phyloP scores from a whole-genome alignment of 2,797 vertebrate genomes.

The Meda fulgida region DNA sequence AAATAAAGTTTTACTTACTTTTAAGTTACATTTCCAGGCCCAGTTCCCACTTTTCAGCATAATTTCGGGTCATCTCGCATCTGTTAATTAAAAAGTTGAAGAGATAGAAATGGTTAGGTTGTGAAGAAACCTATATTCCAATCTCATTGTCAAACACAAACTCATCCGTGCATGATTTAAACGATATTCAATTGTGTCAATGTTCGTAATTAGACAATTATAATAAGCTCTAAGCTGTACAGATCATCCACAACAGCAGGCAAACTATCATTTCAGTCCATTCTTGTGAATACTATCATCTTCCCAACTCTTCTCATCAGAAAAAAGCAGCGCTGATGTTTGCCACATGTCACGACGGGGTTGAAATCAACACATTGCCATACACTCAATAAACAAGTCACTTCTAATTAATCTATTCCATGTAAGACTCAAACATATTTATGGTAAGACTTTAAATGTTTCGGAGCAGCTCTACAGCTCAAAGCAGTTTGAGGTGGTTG shows the following conservation, averaged over 20 bases:
- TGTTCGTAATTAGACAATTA: neutral
- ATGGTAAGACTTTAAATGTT: constrained; percentile 54
- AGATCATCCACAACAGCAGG: neutral
- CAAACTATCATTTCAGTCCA: neutral
- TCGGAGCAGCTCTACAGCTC: constrained; percentile 1
- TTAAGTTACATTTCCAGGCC: neutral
- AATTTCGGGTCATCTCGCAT: neutral
- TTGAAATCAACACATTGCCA: constrained; percentile 61
- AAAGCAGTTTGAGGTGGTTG: constrained; percentile 26
- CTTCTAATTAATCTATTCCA: constrained; percentile 55
- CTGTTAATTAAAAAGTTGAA: neutral
- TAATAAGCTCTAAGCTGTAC: neutral
- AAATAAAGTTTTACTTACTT: neutral
- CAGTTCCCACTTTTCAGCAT: neutral
- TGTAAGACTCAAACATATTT: constrained; percentile 48
- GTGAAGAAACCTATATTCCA: neutral
- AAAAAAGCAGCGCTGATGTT: constrained; percentile 38
- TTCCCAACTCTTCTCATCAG: constrained; percentile 32
- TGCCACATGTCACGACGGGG: constrained; percentile 60
- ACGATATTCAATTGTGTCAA: neutral
- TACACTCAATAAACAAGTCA: constrained; percentile 67
- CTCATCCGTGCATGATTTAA: neutral
- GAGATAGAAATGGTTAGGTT: neutral
- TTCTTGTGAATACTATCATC: constrained; percentile 20
- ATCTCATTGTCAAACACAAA: neutral